Base-by-base conservation (phyloP, 2,888 invertebrate genomes). In the Amblyjoppa fuscipennis region DNA sequence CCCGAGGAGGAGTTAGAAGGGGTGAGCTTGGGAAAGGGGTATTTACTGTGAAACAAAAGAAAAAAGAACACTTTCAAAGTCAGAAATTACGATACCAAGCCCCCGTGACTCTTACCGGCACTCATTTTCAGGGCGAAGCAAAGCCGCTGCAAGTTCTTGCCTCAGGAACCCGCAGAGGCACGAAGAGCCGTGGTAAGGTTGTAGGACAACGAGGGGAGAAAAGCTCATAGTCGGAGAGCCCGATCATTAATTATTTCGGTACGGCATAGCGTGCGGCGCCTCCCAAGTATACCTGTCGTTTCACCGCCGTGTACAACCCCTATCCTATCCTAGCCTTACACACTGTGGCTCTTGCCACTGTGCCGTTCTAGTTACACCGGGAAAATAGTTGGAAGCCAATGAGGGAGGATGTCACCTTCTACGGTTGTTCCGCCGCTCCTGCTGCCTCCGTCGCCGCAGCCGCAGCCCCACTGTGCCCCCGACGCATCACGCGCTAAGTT, bases 401-500 rank as follows among this genome's bases (percentile, higher is more conserved):
- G 75, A 56, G 59, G 68, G 68, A 77, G 66, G 59, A 69, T 66
- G 53, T 70, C 78, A 83, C 61, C 69, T 81, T 79, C 68, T 73
- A 76, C 34, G 51, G 61, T 64, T 61, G 61, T 66, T 74, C 28
- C 73, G 85, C 84, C 80, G 73, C 59, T 61, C 25, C 41, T 51
- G 25, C 69, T 59, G 61, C 38, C 25, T 59, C 28, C 34, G 31
- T 68, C 41, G n/a, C 25, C 34, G 76, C 61, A 75, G 78, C 38
- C 73, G 41, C 69, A 11, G 53, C 41, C 41, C 34, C 73, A 41
- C 45, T 68, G 53, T 66, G 64, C 56, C 64, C 74, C 34, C 80
- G 83, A 85, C 76, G 77, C 84, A 84, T 78, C 71, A 56, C 51
- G 61, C 49, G 80, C 75, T 83, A 87, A 88, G 80, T 87, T 85